Evolutionary conservation across 2,113 vertebrate species (phyloP).

Genomic region (Rhipidura dahli): DNA sequence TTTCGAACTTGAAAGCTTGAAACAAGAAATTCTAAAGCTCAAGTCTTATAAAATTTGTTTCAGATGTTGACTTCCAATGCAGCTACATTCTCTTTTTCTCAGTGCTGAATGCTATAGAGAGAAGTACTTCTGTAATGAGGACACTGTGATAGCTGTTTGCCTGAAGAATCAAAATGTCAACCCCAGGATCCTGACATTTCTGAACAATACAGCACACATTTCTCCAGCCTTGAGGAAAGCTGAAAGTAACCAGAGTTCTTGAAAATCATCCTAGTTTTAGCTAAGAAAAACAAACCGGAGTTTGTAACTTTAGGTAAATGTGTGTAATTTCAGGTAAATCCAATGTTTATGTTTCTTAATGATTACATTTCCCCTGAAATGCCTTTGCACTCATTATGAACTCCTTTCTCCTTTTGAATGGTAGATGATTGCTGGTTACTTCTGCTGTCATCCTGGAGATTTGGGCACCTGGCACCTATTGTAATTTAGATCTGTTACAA

Average conservation of each 20-base stretch:
- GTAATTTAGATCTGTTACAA: neutral
- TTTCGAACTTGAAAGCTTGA: neutral
- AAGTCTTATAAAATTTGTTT: neutral
- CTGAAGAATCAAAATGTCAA: neutral
- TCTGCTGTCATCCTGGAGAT: neutral
- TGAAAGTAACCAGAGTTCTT: neutral
- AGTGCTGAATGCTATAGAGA: neutral
- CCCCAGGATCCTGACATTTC: neutral
- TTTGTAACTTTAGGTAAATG: neutral
- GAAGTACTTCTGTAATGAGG: neutral
- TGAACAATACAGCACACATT: fast-evolving
- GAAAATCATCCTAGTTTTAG: neutral
- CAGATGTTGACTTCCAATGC: neutral
- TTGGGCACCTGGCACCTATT: neutral
- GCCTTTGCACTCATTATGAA: neutral
- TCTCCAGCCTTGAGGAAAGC: neutral
- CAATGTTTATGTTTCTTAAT: neutral
- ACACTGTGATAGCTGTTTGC: neutral
- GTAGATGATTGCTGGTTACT: neutral
- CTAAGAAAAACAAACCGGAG: neutral
- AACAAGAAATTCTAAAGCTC: neutral
- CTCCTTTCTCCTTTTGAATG: neutral
- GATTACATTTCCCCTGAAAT: neutral
- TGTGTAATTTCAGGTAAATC: neutral
- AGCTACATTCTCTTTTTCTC: neutral